Conservation (phyloP, 92 coral and sea anemone genomes). For the Epizoanthus fatuus region DNA sequence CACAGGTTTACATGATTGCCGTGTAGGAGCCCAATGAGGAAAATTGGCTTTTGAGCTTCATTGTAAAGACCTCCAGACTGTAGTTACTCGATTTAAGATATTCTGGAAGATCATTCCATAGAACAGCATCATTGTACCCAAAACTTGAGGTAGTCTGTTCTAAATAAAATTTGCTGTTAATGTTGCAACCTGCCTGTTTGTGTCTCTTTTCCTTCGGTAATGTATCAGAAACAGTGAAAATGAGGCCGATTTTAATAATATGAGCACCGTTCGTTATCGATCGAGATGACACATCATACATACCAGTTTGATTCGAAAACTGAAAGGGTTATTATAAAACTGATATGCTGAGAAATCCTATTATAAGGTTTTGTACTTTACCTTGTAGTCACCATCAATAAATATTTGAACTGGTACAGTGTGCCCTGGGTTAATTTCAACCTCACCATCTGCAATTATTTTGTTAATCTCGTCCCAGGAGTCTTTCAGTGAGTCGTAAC, state of each 20-base stretch:
- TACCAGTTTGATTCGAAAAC: conserved; percentile 6
- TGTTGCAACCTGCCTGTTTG: conserved; percentile 9
- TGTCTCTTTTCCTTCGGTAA: no score
- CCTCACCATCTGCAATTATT: conserved; percentile 68
- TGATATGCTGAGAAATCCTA: background rate
- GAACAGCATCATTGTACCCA: no score
- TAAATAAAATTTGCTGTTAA: background rate
- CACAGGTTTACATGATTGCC: no score
- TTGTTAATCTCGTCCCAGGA: conserved; percentile 62
- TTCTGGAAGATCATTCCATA: no score
- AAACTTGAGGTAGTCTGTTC: no score
- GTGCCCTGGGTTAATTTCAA: conserved; percentile 57
- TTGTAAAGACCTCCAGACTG: no score
- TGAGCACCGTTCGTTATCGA: no score
- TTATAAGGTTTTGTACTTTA: conserved; percentile 14
- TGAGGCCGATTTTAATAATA: no score
- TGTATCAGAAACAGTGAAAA: conserved; percentile 2
- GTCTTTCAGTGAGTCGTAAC: conserved; percentile 40
- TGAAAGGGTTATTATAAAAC: conserved; percentile 7
- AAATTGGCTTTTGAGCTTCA: no score
- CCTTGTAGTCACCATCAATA: conserved; percentile 66
- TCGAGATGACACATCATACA: no score
- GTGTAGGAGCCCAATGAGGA: no score
- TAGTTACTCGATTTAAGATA: no score
- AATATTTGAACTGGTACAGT: conserved; percentile 62